Percentiles rank a stretch among this genome's conserved stretches.
Evolutionary conservation across 35 echinoderm and acorn worm genomes (phyloP).

Genomic region (Eucidaris tribuloides): DNA sequence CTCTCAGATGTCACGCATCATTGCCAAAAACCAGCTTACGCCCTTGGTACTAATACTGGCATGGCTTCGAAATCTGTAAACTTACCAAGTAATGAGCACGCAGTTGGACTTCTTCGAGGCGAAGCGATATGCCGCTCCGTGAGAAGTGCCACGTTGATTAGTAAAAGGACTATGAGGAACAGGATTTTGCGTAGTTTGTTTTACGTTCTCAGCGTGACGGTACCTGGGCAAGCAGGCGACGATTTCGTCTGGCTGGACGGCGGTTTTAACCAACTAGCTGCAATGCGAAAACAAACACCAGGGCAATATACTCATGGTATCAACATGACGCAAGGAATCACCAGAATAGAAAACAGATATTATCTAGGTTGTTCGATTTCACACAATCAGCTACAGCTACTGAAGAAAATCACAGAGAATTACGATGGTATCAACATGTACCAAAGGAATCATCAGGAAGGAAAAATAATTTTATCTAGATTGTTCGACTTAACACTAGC

Average conservation of each 20-base stretch:
- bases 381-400: constrained; percentile 73
- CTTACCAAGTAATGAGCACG: constrained; percentile 79
- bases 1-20: no score
- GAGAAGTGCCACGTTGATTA: constrained; percentile 55
- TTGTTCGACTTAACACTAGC: no score
- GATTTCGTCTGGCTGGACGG: constrained; percentile 34
- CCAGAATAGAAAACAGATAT: no score
- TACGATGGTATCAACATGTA: background rate
- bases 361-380: no score
- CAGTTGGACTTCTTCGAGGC: constrained; percentile 25
- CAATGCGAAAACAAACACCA: constrained; percentile 50
- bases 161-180: constrained; percentile 69
- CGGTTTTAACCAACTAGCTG: constrained; percentile 91
- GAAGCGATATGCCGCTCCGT: constrained; percentile 21
- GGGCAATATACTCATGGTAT: background rate
- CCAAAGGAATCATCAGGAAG: no score
- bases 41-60: no score
- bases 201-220: constrained; percentile 69
- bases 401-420: background rate
- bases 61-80: background rate
- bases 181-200: constrained; percentile 84
- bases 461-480: no score
- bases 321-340: background rate
- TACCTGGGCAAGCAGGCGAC: constrained; percentile 59
- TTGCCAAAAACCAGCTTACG: no score